Evolutionary conservation across 2,797 vertebrate species (phyloP).

Genomic region (Sphaeramia orbicularis): DNA sequence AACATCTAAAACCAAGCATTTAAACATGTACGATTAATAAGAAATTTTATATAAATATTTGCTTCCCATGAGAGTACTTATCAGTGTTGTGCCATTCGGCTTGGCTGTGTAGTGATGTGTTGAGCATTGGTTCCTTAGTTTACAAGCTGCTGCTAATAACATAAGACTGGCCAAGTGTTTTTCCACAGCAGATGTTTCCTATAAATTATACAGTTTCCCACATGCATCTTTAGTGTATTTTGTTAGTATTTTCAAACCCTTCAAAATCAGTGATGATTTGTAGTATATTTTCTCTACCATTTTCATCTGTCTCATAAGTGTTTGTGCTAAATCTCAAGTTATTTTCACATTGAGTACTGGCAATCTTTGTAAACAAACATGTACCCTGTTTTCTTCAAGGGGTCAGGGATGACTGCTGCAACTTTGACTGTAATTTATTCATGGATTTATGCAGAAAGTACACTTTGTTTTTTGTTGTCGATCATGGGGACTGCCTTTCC

Average conservation of each 20-base stretch:
- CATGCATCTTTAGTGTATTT: conserved; percentile 30
- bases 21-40: conserved; percentile 23
- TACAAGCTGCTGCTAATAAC: conserved; percentile 29
- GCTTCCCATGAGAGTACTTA: conserved; percentile 13
- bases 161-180: conserved; percentile 19
- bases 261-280: conserved; percentile 15
- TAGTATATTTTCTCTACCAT: conserved; percentile 11
- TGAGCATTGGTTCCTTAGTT: conserved; percentile 26
- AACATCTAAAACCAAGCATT: conserved; percentile 30
- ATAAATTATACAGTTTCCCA: conserved; percentile 27
- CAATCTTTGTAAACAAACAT: conserved; percentile 18
- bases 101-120: conserved; percentile 40
- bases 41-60: conserved; percentile 35
- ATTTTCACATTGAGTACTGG: conserved; percentile 25
- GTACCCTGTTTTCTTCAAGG: conserved; percentile 2
- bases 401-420: conserved; percentile 13
- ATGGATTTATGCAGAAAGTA: conserved; percentile 21
- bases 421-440: conserved; percentile 30
- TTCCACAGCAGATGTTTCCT: conserved; percentile 12
- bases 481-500: conserved; percentile 6
- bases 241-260: conserved; percentile 4
- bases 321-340: conserved; percentile 20
- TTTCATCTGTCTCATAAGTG: conserved; percentile 17
- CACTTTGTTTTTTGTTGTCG: conserved; percentile 16
- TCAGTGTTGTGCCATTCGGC: conserved; percentile 35